These are phyloP conservation scores for Lutjanus campechanus DNA, from an alignment of 2,797 vertebrate species.

Conservation along the genomic window DNA sequence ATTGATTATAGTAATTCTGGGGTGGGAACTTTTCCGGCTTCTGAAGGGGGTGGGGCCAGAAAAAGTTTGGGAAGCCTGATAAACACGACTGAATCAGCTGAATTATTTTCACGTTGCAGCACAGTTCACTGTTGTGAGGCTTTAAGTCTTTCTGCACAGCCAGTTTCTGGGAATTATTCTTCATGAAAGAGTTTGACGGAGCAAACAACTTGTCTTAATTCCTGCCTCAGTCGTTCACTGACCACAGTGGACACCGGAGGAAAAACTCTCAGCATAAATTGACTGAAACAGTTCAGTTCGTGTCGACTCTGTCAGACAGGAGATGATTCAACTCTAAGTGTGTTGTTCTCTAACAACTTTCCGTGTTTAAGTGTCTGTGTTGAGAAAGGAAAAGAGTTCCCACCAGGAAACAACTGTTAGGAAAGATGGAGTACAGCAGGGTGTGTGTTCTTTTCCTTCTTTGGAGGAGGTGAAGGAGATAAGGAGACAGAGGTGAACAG, in stretches of 20 bases:
- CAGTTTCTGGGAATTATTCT: not conserved
- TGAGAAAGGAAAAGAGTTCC: not conserved
- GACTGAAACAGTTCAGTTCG: not conserved
- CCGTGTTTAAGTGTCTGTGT: not conserved
- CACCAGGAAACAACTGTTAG: slow-evolving; percentile 23
- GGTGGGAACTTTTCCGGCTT: no score
- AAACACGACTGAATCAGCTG: no score
- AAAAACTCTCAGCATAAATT: not conserved
- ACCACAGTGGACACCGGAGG: not conserved
- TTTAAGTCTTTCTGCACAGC: no score
- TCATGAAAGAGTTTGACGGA: not conserved
- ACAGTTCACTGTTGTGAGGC: no score
- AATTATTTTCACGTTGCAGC: no score
- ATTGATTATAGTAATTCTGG: no score
- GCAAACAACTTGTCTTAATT: not conserved
- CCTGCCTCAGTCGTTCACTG: not conserved
- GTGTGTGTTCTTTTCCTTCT: not conserved
- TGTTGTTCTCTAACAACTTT: not conserved
- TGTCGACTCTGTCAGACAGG: not conserved
- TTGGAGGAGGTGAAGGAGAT: not conserved
- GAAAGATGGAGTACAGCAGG: not conserved
- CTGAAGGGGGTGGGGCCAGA: no score
- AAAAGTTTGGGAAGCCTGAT: no score
- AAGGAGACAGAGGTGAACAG: not conserved
- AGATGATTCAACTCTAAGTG: not conserved